Conservation (phyloP, 2,113 vertebrate genomes). For the Aphyosemion australe region DNA sequence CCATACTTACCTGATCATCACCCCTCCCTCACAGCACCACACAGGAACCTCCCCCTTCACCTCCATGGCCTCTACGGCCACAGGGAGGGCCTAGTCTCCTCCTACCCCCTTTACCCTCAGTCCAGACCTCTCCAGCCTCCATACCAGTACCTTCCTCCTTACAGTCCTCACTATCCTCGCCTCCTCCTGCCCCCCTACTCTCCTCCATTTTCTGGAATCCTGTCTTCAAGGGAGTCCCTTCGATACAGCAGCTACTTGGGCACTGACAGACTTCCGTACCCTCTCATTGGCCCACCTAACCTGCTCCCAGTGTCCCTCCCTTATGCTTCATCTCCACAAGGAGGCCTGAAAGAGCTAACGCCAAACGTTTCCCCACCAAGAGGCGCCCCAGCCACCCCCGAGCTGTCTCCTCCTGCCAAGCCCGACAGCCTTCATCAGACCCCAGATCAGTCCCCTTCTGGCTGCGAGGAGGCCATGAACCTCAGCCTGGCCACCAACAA, state of each 20-base stretch:
- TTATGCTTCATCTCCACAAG: constrained; percentile 48
- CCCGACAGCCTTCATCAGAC: constrained; percentile 18
- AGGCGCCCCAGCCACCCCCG: constrained; percentile 62
- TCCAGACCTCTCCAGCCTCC: constrained; percentile 61
- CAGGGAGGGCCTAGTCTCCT: constrained; percentile 70
- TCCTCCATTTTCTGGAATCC: constrained; percentile 60
- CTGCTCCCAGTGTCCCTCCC: constrained; percentile 59
- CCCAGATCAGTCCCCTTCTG: constrained; percentile 36
- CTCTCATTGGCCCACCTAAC: constrained; percentile 44
- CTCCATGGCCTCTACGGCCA: constrained; percentile 70
- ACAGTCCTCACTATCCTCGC: constrained; percentile 59
- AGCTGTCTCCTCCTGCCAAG: constrained; percentile 67
- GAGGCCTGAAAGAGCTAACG: constrained; percentile 69
- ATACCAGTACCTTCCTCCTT: constrained; percentile 70
- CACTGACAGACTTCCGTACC: constrained; percentile 62
- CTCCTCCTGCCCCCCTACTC: constrained; percentile 72
- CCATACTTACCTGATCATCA: neutral
- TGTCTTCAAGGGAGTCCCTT: constrained; percentile 62
- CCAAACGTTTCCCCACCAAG: constrained; percentile 68
- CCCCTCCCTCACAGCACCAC: constrained; percentile 6
- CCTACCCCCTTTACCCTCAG: constrained; percentile 71
- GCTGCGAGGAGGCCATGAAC: constrained; percentile 75
- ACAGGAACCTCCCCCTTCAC: constrained; percentile 62
- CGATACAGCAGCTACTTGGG: constrained; percentile 57
- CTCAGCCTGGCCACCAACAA: constrained; percentile 64